Evolutionary conservation across 2,888 invertebrate species (phyloP), one percentile per base, ranked within the genome.

Genomic region (Phragmatobia fuliginosa): DNA sequence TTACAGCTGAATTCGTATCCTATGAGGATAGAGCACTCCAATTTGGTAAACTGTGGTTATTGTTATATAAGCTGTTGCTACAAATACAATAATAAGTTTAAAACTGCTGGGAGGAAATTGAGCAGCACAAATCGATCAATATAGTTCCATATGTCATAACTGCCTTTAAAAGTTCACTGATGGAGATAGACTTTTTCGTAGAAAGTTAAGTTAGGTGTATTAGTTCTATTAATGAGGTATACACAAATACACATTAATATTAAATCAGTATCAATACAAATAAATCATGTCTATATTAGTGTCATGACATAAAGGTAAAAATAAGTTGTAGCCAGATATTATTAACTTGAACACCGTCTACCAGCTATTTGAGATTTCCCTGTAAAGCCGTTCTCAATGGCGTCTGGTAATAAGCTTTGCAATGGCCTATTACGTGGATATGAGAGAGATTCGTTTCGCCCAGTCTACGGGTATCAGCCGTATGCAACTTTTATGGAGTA

Each of bases 321-420:
- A 89, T 88, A 88, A 85, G 86, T 83, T 88, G 79, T 83, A 87
- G 85, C 83, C 85, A 89, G 87, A 87, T 87, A 86, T 86, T 91
- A 93, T 91, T 91, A 92, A 89, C 85, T 88, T 88, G 88, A 88
- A 87, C 85, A 81, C 84, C 86, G 90, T 88, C 90, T 92, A 91
- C 92, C 90, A 92, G 89, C 93, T 92, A 93, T 92, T 91, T 88
- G 91, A 91, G 92, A 94, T 94, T 93, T 94, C 88, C 92, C 88
- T 91, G 90, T 86, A 94, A 94, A 95, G 94, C 94, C 94, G 90
- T 88, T 90, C 92, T 94, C 95, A 94, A 95, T 94, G 91, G 93
- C 90, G 92, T 87, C 90, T 87, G 87, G 91, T 94, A 94, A 94
- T 94, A 94, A 94, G 94, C 94, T 93, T 91, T 87, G 86, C 90